Evolutionary conservation across 2,888 invertebrate species (phyloP).

Genomic region (Abscondita cerata): DNA sequence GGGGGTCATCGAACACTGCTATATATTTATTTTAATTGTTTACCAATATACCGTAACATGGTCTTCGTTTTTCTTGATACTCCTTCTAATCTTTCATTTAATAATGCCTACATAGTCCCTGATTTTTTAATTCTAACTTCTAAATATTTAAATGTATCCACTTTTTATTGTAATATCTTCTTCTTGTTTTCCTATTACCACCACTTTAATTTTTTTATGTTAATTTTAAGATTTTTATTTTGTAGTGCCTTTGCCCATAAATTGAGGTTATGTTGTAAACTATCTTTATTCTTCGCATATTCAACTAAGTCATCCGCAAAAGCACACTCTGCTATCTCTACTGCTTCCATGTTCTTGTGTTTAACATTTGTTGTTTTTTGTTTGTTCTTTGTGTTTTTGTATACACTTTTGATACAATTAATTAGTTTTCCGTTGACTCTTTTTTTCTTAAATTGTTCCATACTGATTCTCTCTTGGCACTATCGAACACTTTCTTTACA

Average conservation of each 20-base stretch:
- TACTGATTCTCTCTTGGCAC: background rate
- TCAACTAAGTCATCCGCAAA: slow-evolving; percentile 1
- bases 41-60: background rate
- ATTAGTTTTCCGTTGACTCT: too few species aligned
- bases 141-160: too few species aligned
- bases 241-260: slow-evolving; percentile 10
- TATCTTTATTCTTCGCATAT: slow-evolving; percentile 8
- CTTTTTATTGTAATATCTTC: background rate
- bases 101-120: background rate
- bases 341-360: too few species aligned
- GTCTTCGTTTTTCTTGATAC: background rate
- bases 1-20: too few species aligned
- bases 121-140: background rate
- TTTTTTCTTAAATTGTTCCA: background rate
- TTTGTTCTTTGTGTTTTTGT: background rate
- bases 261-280: slow-evolving; percentile 4
- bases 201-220: background rate
- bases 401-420: background rate
- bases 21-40: too few species aligned
- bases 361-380: slow-evolving; percentile 4
- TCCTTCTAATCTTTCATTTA: background rate
- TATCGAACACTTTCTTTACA: too few species aligned
- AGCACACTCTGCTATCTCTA: background rate
- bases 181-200: background rate
- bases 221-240: background rate